Percentiles rank a stretch among this genome's conserved stretches.
Conservation (phyloP, 1,140 invertebrate species). For the Eubasilissa regina region DNA sequence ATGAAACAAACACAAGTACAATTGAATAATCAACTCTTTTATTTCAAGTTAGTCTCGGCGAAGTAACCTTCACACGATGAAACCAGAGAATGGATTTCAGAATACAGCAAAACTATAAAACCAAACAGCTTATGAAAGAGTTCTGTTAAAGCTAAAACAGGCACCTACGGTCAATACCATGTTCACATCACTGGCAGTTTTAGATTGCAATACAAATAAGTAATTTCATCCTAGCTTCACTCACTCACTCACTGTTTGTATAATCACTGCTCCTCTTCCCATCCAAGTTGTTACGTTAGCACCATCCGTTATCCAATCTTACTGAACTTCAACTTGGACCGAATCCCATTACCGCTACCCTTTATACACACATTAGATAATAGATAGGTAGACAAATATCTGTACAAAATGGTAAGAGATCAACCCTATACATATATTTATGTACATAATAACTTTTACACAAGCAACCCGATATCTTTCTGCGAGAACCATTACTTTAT, state of each 20-base stretch:
- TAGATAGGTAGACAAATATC: conserved; percentile 33
- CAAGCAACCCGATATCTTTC: conserved; percentile 9
- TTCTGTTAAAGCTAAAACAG: conserved; percentile 60
- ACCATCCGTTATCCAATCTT: conserved; percentile 33
- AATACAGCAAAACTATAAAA: conserved; percentile 52
- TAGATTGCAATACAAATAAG: neutral
- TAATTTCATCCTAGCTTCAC: neutral
- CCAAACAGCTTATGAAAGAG: conserved; percentile 54
- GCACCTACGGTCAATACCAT: conserved; percentile 60
- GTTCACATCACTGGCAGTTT: conserved; percentile 57
- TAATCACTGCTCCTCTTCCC: neutral
- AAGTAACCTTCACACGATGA: conserved; percentile 11
- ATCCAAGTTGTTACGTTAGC: conserved; percentile 21
- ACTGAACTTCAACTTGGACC: neutral
- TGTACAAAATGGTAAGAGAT: conserved; percentile 45
- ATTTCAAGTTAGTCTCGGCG: conserved; percentile 38
- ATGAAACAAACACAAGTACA: conserved; percentile 25
- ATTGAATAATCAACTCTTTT: conserved; percentile 53
- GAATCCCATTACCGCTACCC: neutral
- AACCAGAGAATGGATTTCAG: conserved; percentile 11
- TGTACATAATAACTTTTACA: conserved; percentile 26
- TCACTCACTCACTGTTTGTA: neutral
- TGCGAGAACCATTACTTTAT: neutral
- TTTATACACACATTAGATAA: neutral
- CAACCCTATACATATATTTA: conserved; percentile 42